Base-by-base conservation (phyloP, 1,140 invertebrate genomes). In the Ephestia elutella region DNA sequence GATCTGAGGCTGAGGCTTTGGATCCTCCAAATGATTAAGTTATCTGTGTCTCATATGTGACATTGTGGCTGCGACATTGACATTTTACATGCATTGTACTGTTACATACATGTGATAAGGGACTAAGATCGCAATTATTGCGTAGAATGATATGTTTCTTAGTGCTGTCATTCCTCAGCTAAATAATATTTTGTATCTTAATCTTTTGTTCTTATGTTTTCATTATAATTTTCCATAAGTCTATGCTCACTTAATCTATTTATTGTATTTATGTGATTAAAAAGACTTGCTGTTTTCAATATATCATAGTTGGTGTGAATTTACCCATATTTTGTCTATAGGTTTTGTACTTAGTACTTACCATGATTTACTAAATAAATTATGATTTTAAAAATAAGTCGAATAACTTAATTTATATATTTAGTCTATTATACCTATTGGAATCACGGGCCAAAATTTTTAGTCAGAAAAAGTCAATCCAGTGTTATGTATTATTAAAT, bases 391-490 rank as follows among this genome's bases (percentile, higher is more conserved):
- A 25, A 28, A 63, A 59, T 68, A 68, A 65, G 62, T 63, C 57
- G 62, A 68, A 30, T 63, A 59, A 65, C 59, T 55, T 64, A 64
- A 25, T 70, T 57, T 68, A 68, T 71, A 62, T 73, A 66, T 71
- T 44, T 67, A 78, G 44, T 63, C 48, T 61, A 62, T 71, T 71
- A 73, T 70, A n/a, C n/a, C n/a, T n/a, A 73, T 75, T 73, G 70
- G 74, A 83, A 82, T 79, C 66, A 75, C 65, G 77, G 84, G 82
- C 84, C 84, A 87, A 87, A 87, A 78, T 82, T 82, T 21, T 73
- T 78, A 87, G 82, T 87, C 82, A 86, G 15, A 55, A 71, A 73
- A 69, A 79, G 79, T 82, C 71, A 78, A 69, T 71, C 62, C 73
- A 77, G 70, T 76, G 71, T 70, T 32, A 44, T 15, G 10, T 15